Percentiles rank a stretch among this genome's conserved stretches.
These are phyloP conservation scores for Eilema griseolum DNA, from an alignment of 2,888 invertebrate genomes.

Conservation along the genomic window DNA sequence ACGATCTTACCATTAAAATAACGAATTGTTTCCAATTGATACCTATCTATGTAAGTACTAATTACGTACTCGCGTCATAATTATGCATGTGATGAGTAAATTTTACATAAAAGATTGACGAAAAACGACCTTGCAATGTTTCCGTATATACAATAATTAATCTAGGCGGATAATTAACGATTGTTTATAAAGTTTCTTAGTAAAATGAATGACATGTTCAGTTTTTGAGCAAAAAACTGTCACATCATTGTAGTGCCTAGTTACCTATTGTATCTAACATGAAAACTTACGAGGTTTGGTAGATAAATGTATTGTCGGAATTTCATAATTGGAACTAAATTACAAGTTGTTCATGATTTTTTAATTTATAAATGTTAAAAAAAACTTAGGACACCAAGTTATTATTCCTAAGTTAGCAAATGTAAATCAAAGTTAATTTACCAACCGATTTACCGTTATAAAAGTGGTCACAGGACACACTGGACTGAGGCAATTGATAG, in stretches of 20 bases:
- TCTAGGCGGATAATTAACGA: constrained; percentile 43
- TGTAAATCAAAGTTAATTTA: no score
- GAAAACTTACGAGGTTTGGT: not conserved
- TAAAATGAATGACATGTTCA: constrained; percentile 44
- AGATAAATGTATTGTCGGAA: not conserved
- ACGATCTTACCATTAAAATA: constrained; percentile 18
- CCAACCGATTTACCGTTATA: no score
- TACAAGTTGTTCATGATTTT: not conserved
- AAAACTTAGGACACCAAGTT: no score
- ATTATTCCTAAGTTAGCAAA: no score
- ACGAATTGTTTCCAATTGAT: constrained; percentile 42
- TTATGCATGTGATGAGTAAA: constrained; percentile 27
- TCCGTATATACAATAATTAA: constrained; percentile 57
- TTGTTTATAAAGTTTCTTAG: constrained; percentile 34
- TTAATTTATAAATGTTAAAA: not conserved
- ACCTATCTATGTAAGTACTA: constrained; percentile 40
- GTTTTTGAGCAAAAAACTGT: constrained; percentile 29
- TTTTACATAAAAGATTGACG: constrained; percentile 35
- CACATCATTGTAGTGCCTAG: constrained; percentile 11
- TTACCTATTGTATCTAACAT: not conserved
- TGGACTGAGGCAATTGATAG: no score
- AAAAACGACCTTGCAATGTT: constrained; percentile 55
- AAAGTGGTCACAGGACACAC: no score
- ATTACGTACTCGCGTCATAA: constrained; percentile 24
- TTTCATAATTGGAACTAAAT: not conserved